Percentiles rank a stretch among this genome's conserved stretches.
Evolutionary conservation across 1,140 invertebrate species (phyloP).

Genomic region (Teleogryllus occipitalis): DNA sequence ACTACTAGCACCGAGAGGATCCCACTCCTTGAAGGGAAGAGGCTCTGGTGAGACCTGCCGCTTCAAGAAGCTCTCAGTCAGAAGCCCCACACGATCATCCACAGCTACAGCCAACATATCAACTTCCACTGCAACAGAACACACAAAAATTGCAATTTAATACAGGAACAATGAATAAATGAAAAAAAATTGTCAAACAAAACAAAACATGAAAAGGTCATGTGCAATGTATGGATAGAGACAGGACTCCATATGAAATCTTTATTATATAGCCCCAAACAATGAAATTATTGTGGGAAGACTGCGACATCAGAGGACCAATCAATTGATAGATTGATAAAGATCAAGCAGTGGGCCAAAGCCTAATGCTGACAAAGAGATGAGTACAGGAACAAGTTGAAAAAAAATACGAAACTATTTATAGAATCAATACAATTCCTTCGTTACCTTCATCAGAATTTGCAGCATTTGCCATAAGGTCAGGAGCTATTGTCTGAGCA

Average conservation of each 20-base stretch:
- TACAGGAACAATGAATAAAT: not conserved
- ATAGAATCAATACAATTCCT: too few species aligned
- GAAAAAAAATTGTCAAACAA: not conserved
- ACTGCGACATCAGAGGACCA: not conserved
- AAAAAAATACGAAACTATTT: too few species aligned
- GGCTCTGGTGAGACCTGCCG: not conserved
- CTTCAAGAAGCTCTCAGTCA: not conserved
- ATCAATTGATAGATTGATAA: not conserved
- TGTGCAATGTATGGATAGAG: too few species aligned
- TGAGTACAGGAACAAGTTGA: not conserved
- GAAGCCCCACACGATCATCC: not conserved
- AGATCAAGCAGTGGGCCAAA: not conserved
- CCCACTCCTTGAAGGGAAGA: constrained; percentile 35
- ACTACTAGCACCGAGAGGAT: constrained; percentile 45
- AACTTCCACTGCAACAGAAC: constrained; percentile 25
- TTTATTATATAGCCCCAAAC: not conserved
- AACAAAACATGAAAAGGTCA: too few species aligned
- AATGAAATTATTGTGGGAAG: not conserved
- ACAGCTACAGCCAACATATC: constrained; percentile 18
- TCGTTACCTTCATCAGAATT: constrained; percentile 21
- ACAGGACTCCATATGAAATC: too few species aligned
- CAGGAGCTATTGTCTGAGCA: constrained; percentile 20
- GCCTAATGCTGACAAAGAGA: not conserved
- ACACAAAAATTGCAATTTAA: constrained; percentile 1
- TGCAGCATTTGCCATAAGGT: constrained; percentile 18